A percentile compares a stretch with the other conserved stretches of the same genome.
These are phyloP conservation scores for Synergus umbraculus DNA, from an alignment of 2,888 invertebrate genomes.

Conservation along the genomic window DNA sequence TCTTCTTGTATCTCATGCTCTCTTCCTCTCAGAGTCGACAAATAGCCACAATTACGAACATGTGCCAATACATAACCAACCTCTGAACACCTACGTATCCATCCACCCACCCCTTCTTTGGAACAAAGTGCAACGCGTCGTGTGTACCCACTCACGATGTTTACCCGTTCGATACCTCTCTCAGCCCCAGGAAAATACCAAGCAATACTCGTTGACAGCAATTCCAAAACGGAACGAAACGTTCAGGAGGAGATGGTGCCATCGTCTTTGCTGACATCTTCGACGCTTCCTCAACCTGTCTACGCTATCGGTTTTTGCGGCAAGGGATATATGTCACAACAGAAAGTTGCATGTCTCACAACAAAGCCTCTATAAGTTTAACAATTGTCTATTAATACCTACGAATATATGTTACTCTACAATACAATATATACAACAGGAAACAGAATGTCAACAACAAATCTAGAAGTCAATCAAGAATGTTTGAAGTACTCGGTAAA, in stretches of 20 bases:
- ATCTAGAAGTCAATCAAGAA: neutral
- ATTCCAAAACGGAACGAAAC: constrained; percentile 40
- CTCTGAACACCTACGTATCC: constrained; percentile 35
- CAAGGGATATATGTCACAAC: constrained; percentile 5
- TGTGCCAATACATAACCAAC: constrained; percentile 70
- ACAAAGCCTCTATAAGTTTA: neutral
- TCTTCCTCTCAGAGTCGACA: constrained; percentile 61
- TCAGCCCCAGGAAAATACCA: constrained; percentile 47
- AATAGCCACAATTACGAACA: constrained; percentile 73
- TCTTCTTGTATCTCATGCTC: constrained; percentile 46
- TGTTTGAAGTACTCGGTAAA: neutral
- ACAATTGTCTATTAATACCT: neutral
- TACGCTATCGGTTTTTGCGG: constrained; percentile 8
- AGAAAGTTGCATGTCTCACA: constrained; percentile 23
- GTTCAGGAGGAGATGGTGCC: constrained; percentile 12
- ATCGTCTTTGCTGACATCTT: constrained; percentile 25
- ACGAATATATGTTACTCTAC: neutral
- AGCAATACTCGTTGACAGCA: constrained; percentile 47
- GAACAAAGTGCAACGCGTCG: constrained; percentile 47
- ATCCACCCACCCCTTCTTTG: constrained; percentile 34
- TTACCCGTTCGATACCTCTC: constrained; percentile 40
- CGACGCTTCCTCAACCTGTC: constrained; percentile 27
- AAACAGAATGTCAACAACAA: neutral
- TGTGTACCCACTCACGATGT: constrained; percentile 15
- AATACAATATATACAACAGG: no score